Percentiles rank a stretch among this genome's conserved stretches.
Conservation (phyloP, 2,113 vertebrate genomes). For the Poicephalus gulielmi region DNA sequence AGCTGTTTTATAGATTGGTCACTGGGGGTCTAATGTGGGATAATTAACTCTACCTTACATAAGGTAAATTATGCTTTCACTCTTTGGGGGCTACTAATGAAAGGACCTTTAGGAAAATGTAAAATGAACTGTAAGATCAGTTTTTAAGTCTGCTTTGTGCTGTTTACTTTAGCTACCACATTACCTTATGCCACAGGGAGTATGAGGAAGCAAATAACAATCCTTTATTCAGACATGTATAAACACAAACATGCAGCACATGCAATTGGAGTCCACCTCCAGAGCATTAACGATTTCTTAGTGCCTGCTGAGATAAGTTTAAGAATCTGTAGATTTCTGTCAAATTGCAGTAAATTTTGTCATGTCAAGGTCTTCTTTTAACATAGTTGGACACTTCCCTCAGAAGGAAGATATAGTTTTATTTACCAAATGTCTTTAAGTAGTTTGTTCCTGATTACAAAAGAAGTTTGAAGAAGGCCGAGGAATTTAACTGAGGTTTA, state of each 20-base stretch:
- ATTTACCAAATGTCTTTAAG: neutral
- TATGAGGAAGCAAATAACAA: neutral
- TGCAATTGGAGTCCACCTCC: neutral
- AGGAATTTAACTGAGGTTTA: neutral
- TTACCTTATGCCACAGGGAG: neutral
- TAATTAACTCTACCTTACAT: slow-evolving; percentile 60
- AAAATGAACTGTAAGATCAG: slow-evolving; percentile 10
- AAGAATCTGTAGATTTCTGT: neutral
- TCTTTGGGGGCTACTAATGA: slow-evolving; percentile 1
- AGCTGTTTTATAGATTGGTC: slow-evolving; percentile 24
- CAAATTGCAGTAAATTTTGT: neutral
- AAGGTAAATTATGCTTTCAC: slow-evolving; percentile 36
- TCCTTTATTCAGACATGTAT: neutral
- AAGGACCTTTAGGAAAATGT: neutral
- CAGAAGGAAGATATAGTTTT: neutral
- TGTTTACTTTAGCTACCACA: slow-evolving; percentile 8
- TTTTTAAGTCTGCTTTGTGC: slow-evolving; percentile 12
- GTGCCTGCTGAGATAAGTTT: neutral
- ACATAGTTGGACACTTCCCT: neutral
- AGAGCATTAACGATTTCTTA: neutral
- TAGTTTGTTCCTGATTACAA: neutral
- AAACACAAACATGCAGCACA: neutral
- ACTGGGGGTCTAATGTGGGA: neutral
- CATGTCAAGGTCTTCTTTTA: neutral
- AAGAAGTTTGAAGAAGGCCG: neutral